phyloP scores from a whole-genome alignment of 2,113 vertebrate species.

The Heliornis fulica region DNA sequence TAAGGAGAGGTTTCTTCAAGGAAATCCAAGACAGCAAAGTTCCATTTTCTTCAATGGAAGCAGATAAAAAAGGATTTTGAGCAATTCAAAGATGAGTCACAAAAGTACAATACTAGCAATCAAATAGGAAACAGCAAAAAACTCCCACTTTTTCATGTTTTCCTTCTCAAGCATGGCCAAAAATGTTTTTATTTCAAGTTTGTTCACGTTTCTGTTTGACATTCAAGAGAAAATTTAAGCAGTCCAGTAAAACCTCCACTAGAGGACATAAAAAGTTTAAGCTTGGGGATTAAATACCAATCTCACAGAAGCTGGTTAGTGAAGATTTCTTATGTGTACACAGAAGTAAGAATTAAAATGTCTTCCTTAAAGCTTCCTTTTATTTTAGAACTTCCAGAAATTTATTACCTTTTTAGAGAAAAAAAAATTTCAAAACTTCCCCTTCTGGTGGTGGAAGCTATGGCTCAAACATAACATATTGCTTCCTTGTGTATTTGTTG shows the following conservation, averaged over 20 bases:
- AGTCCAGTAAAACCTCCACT: neutral
- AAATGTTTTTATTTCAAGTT: neutral
- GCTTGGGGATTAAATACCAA: neutral
- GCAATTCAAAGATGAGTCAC: neutral
- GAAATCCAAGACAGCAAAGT: neutral
- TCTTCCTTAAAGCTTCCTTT: neutral
- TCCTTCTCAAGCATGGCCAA: neutral
- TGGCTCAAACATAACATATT: slow-evolving; percentile 8
- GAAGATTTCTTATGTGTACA: neutral
- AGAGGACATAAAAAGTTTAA: neutral
- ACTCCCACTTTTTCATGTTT: neutral
- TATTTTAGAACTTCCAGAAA: neutral
- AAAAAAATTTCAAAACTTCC: neutral
- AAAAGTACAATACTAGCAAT: neutral
- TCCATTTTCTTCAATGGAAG: neutral
- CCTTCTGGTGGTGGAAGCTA: slow-evolving; percentile 13
- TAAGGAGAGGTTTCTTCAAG: neutral
- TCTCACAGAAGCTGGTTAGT: neutral
- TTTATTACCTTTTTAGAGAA: neutral
- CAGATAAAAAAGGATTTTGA: neutral
- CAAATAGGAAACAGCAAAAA: neutral
- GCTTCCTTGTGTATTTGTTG: neutral
- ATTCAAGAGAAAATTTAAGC: neutral
- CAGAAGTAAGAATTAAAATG: neutral
- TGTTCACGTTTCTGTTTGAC: neutral